Conservation (phyloP, 1,140 invertebrate species). For the Halotydeus destructor region DNA sequence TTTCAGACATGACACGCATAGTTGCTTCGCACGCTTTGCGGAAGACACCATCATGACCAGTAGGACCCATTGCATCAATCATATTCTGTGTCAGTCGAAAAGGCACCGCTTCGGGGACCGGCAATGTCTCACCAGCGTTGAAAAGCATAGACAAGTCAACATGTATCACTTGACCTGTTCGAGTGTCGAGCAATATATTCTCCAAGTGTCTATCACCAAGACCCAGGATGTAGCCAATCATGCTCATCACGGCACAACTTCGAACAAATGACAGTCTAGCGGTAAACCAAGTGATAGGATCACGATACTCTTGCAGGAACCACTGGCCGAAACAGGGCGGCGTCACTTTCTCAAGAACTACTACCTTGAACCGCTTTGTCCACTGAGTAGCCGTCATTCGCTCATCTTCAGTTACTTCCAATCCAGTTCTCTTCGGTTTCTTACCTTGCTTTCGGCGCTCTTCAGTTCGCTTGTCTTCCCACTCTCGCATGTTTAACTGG, state of each 20-base stretch:
- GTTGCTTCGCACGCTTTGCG: constrained; percentile 75
- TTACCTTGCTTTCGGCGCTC: too few species aligned
- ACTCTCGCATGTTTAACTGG: too few species aligned
- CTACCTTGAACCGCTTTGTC: background rate
- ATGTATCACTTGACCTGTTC: constrained; percentile 76
- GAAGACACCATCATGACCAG: constrained; percentile 74
- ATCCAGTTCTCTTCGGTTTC: constrained; percentile 1
- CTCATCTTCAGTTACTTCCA: too few species aligned
- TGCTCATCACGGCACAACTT: constrained; percentile 89
- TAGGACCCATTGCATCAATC: constrained; percentile 58
- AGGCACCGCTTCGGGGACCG: constrained; percentile 78
- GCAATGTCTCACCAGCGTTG: constrained; percentile 63
- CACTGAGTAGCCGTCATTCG: too few species aligned
- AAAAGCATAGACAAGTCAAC: constrained; percentile 98
- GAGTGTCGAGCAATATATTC: constrained; percentile 83
- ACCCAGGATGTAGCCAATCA: constrained; percentile 91
- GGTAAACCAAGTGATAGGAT: constrained; percentile 20
- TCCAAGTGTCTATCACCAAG: constrained; percentile 93
- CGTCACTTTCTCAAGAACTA: constrained; percentile 1
- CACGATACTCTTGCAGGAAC: constrained; percentile 33
- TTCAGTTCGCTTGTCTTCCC: background rate
- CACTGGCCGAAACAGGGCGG: constrained; percentile 24
- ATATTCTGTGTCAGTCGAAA: constrained; percentile 94
- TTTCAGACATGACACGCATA: constrained; percentile 52
- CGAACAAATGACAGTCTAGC: constrained; percentile 66